These are phyloP conservation scores for Diaprepes abbreviatus DNA, from an alignment of 2,888 invertebrate species.

Conservation along the genomic window DNA sequence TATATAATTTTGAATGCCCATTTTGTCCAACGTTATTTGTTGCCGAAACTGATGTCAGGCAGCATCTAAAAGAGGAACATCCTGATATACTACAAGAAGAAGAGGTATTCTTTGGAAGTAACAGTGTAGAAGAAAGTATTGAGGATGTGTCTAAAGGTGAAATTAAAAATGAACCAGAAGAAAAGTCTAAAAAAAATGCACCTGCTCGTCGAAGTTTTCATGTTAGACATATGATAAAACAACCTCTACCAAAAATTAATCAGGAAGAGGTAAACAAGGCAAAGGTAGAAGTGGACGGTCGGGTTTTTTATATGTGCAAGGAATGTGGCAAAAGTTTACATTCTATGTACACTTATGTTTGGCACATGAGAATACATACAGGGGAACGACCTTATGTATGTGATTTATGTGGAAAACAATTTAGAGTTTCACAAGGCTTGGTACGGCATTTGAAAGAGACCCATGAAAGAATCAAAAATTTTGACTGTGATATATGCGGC, in stretches of 20 bases:
- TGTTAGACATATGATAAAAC: slow-evolving; percentile 32
- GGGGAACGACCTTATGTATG: slow-evolving; percentile 78
- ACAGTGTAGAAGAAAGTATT: slow-evolving; percentile 9
- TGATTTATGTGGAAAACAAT: slow-evolving; percentile 77
- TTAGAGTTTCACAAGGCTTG: slow-evolving; percentile 76
- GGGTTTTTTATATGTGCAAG: slow-evolving; percentile 71
- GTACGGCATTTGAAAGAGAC: slow-evolving; percentile 75
- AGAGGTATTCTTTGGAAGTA: slow-evolving; percentile 7
- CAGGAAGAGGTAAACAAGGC: slow-evolving; percentile 67
- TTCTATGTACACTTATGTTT: slow-evolving; percentile 74
- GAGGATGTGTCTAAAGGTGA: slow-evolving; percentile 31
- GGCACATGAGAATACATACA: slow-evolving; percentile 76
- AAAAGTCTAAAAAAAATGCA: slow-evolving; percentile 10
- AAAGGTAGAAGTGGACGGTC: slow-evolving; percentile 69
- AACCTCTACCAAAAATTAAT: slow-evolving; percentile 58
- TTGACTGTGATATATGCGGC: slow-evolving; percentile 72
- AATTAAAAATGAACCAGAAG: slow-evolving; percentile 38
- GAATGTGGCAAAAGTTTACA: slow-evolving; percentile 73
- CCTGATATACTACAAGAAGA: slow-evolving; percentile 50
- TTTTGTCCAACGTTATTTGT: slow-evolving; percentile 59
- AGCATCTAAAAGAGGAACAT: slow-evolving; percentile 58
- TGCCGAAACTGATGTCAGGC: slow-evolving; percentile 57
- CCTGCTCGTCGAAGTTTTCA: neutral
- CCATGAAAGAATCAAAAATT: slow-evolving; percentile 74
- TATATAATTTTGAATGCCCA: slow-evolving; percentile 56